These are phyloP conservation scores for Bradypodion pumilum DNA, from an alignment of 2,797 vertebrate genomes.

Conservation along the genomic window DNA sequence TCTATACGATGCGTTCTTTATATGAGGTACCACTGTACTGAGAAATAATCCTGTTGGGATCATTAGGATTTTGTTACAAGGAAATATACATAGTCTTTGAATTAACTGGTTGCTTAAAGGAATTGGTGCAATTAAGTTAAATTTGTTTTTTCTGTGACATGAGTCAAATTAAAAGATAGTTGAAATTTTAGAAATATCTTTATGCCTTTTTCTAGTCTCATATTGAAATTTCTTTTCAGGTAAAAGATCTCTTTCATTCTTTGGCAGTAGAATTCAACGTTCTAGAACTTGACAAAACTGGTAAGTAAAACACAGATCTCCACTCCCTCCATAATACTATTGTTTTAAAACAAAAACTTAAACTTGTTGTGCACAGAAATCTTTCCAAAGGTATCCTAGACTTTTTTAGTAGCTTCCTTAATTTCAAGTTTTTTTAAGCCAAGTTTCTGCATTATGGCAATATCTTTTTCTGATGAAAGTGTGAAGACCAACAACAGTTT, in stretches of 20 bases:
- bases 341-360: not conserved
- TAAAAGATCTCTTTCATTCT: conserved; percentile 90
- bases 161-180: too few species aligned
- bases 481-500: not conserved
- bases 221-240: conserved; percentile 74
- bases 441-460: not conserved
- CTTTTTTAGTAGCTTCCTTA: too few species aligned
- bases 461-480: not conserved
- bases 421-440: not conserved
- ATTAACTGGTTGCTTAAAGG: too few species aligned
- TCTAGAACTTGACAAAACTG: conserved; percentile 88
- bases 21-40: too few species aligned
- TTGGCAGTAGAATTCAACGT: conserved; percentile 81
- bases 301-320: conserved; percentile 75
- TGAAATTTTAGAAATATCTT: conserved; percentile 4
- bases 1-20: too few species aligned
- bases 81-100: too few species aligned
- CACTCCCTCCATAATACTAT: not conserved
- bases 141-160: not conserved
- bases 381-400: too few species aligned
- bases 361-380: not conserved
- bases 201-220: conserved; percentile 35
- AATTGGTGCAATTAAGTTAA: not conserved
- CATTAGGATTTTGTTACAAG: too few species aligned
- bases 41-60: too few species aligned